Evolutionary conservation across 1,140 invertebrate genomes (phyloP).

Genomic region (Ips typographus): DNA sequence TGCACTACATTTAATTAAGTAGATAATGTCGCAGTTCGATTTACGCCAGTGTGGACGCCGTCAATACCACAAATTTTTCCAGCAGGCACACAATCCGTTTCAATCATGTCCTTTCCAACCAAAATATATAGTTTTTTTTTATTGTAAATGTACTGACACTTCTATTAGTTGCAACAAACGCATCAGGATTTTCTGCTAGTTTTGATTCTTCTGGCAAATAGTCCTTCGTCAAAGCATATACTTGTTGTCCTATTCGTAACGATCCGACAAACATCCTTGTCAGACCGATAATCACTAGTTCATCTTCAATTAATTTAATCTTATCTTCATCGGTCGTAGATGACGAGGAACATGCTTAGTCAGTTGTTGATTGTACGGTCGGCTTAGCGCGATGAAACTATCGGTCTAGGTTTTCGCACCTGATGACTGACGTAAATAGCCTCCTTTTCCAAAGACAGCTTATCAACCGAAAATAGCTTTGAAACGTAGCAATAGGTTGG

Average conservation of each 20-base stretch:
- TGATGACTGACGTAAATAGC: conserved; percentile 38
- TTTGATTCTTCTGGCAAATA: too few species aligned
- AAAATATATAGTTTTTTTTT: conserved; percentile 78
- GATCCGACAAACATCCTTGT: too few species aligned
- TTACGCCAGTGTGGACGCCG: conserved; percentile 76
- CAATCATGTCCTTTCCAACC: conserved; percentile 91
- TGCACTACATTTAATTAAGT: conserved; percentile 81
- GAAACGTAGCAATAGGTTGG: conserved; percentile 86
- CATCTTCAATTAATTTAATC: too few species aligned
- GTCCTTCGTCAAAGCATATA: too few species aligned
- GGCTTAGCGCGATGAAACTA: not conserved
- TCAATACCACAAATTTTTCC: conserved; percentile 90
- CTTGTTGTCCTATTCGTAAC: too few species aligned
- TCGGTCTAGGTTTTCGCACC: conserved; percentile 39
- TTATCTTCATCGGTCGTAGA: not conserved
- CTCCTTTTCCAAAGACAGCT: conserved; percentile 56
- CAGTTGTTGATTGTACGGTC: not conserved
- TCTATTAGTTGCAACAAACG: conserved; percentile 51
- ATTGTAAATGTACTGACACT: conserved; percentile 61
- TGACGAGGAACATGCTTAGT: conserved; percentile 34
- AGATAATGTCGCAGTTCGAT: conserved; percentile 92
- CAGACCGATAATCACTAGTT: too few species aligned
- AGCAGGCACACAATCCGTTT: conserved; percentile 75
- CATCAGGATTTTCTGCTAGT: conserved; percentile 30
- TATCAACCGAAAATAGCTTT: conserved; percentile 90